Base-by-base conservation (phyloP, 2,888 invertebrate genomes). In the Neoscelio sp. region DNA sequence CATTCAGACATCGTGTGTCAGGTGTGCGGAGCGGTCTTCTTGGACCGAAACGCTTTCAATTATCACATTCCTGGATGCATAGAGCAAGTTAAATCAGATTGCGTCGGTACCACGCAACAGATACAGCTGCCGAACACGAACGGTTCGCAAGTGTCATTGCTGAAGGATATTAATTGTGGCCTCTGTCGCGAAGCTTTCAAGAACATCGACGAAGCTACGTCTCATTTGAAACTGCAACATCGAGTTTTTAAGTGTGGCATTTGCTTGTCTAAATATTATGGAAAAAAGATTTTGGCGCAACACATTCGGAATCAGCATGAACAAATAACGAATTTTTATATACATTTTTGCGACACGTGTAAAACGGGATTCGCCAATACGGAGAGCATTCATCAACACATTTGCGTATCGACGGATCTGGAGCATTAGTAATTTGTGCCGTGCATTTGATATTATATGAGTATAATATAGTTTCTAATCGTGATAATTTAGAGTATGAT, bases 161-260 rank as follows among this genome's bases (percentile, higher is more conserved):
- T 8, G 8, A 77, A 77, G 20, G 77, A 75, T 20, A 75, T 80
- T 7, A 78, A 62, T 15, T 78, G 80, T n/a, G 78, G 75, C 2
- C 67, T 78, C 6, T 80, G 78, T 23, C 44, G 60, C 1, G n/a
- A 78, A 26, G 7, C 48, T 2, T 80, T 80, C 5, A 60, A 44
- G 15, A 54, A 68, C 30, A 23, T 80, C 1, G 65, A 58, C 1
- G 62, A 58, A 2, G 80, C 75, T 8, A 15, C 71, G 18, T 0
- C 18, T 4, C 77, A 80, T 44, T 26, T 78, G 5, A 80, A 75
- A 20, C 2, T 44, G 0, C 58, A 77, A 1, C 80, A 80, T 12
- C 30, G 50, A 0, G 54, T 67, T n/a, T 80, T 48, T 23, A 78
- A 78, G 15, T 80, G 80, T 15, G 67, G 56, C n/a, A 35, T 78